Base-by-base conservation (phyloP, 2,888 invertebrate genomes). In the Oxycera nigricornis region DNA sequence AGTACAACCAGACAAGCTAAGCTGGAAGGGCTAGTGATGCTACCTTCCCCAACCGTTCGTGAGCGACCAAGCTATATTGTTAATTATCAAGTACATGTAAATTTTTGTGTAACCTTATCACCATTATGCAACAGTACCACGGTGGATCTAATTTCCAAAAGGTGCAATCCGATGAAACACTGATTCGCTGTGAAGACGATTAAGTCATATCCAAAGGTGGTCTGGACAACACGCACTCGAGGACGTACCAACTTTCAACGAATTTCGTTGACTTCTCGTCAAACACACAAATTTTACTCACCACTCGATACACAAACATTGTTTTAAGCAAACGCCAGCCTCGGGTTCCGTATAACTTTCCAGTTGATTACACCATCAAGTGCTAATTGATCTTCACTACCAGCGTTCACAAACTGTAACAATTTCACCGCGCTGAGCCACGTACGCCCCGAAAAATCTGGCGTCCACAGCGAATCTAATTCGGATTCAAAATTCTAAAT, bases 271-370 rank as follows among this genome's bases (percentile, higher is more conserved):
- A 14, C 6, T 50, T 50, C 17, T 6, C 17, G 24, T 55, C 24
- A 20, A 22, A 6, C 9, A 22, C 24, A 41, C 67, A 30, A 28
- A 14, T 14, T 6, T n/a, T 68, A 68, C 68, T 68, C 68, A 68
- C 68, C 68, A 68, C 50, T 52, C 39, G 39, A 9, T 68, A 39
- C 50, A 68, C 50, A 7, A 68, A 68, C 68, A 68, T 68, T 17
- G 22, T 28, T 14, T 2, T 6, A 22, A 22, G 22, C 24, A 24
- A 55, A 3, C 22, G 24, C 24, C 22, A 55, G 14, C 4, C 24
- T 55, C 9, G 24, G 11, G 6, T 2, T 11, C 3, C 24, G 55
- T 14, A 9, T 22, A 14, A 6, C 6, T 55, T 20, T 55, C n/a
- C 6, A 55, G 24, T 14, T 17, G 24, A 6, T 55, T 55, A 22